Evolutionary conservation across 2,113 vertebrate species (phyloP).

Genomic region (Chitala chitala): DNA sequence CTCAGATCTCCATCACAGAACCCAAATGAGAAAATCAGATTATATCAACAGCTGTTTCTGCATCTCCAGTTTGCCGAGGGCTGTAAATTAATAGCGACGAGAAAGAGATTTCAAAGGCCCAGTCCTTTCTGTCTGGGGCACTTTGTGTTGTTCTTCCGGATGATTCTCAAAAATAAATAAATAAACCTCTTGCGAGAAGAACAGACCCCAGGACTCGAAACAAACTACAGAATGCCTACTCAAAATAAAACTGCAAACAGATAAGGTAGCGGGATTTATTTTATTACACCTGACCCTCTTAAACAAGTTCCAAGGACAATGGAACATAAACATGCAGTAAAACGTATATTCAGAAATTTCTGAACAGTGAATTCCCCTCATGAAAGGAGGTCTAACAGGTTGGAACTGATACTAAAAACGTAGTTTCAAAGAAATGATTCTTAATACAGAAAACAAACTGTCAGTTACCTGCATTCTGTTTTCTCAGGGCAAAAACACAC

Average conservation of each 20-base stretch:
- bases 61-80: neutral
- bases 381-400: too few species aligned
- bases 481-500: too few species aligned
- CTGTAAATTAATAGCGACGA: conserved; percentile 13
- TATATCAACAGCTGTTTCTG: conserved; percentile 19
- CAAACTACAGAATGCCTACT: neutral
- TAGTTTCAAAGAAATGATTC: too few species aligned
- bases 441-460: too few species aligned
- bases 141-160: neutral
- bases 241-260: neutral
- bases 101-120: conserved; percentile 17
- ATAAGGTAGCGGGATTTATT: neutral
- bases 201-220: neutral
- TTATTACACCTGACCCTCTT: neutral
- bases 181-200: neutral
- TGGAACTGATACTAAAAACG: too few species aligned
- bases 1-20: conserved; percentile 22
- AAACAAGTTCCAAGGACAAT: neutral
- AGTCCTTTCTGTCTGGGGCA: neutral
- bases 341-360: neutral
- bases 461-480: too few species aligned
- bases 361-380: too few species aligned
- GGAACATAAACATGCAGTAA: neutral
- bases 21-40: conserved; percentile 16
- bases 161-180: neutral